phyloP scores from a whole-genome alignment of 2,113 vertebrate species.

The Sapajus apella region DNA sequence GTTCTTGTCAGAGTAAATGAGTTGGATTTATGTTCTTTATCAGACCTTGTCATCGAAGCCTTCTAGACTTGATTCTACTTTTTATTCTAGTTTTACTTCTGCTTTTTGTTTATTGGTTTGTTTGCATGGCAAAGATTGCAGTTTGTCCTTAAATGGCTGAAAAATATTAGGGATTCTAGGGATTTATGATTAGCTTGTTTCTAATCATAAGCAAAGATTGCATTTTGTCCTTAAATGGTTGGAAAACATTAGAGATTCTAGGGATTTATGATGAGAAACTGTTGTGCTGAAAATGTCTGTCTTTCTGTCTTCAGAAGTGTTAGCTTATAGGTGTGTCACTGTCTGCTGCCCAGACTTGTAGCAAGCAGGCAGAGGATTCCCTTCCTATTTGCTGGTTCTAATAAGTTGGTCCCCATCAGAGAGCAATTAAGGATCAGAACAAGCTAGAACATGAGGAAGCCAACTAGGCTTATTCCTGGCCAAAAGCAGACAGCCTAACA shows the following conservation, averaged over 20 bases:
- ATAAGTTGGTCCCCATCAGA: slow-evolving; percentile 16
- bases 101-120: not conserved
- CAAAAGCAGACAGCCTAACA: slow-evolving; percentile 28
- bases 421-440: not conserved
- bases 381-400: slow-evolving; percentile 5
- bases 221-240: not conserved
- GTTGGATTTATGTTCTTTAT: not conserved
- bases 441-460: slow-evolving; percentile 58
- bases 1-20: slow-evolving; percentile 8
- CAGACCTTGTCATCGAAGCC: not conserved
- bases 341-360: slow-evolving; percentile 61
- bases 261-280: not conserved
- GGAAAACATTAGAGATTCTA: not conserved
- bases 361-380: not conserved
- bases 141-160: not conserved
- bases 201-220: not conserved
- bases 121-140: not conserved
- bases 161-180: not conserved
- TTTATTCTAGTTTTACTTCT: not conserved
- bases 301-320: slow-evolving; percentile 51
- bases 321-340: slow-evolving; percentile 20
- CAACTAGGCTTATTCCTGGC: slow-evolving; percentile 33
- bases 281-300: slow-evolving; percentile 33
- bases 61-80: not conserved
- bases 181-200: slow-evolving; percentile 1